Percentiles rank a stretch among this genome's conserved stretches.
Evolutionary conservation across 2,888 invertebrate species (phyloP).

Genomic region (Nasonovia ribisnigri): DNA sequence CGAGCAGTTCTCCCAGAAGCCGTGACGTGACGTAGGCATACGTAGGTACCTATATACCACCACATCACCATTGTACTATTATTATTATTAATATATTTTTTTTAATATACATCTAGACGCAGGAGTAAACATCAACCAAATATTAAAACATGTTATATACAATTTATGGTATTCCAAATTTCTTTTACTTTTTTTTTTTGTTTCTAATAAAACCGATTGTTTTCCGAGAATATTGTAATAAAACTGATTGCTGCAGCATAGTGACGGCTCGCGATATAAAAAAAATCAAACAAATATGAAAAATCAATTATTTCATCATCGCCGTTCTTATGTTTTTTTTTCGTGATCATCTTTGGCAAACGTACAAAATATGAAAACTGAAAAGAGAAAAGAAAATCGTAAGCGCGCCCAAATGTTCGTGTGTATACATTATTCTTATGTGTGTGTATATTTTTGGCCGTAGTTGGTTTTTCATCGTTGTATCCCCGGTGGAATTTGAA

Average conservation of each 20-base stretch:
- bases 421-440: background rate
- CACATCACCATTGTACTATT: conserved; percentile 9
- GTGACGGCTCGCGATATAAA: background rate
- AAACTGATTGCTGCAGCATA: background rate
- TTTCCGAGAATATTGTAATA: background rate
- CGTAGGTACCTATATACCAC: background rate
- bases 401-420: background rate
- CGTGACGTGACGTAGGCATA: background rate
- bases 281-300: background rate
- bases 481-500: conserved; percentile 57
- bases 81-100: conserved; percentile 22
- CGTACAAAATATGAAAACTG: conserved; percentile 42
- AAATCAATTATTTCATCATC: conserved; percentile 41
- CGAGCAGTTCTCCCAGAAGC: background rate
- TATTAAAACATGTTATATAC: background rate
- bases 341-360: background rate
- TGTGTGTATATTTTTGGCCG: conserved; percentile 2
- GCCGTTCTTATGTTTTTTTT: background rate
- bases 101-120: background rate
- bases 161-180: background rate
- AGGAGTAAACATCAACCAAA: background rate
- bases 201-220: background rate
- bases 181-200: background rate
- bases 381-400: conserved; percentile 6
- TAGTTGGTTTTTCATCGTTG: conserved; percentile 54